These are phyloP conservation scores for Rhodeus uyekii DNA, from an alignment of 2,797 vertebrate genomes.

Conservation along the genomic window DNA sequence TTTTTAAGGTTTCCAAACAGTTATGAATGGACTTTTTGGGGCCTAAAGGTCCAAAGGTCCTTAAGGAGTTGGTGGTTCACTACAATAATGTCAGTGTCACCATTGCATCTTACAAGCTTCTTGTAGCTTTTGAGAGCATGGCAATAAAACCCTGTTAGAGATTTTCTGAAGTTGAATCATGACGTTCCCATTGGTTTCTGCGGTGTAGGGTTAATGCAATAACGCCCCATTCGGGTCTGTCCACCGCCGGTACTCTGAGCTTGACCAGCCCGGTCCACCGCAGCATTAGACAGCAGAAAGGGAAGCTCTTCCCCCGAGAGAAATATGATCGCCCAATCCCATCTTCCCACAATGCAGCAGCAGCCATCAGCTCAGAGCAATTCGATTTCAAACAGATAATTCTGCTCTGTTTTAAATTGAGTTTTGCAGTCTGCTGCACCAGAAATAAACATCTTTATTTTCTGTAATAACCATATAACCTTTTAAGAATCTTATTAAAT, in stretches of 20 bases:
- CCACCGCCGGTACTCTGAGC: constrained; percentile 6
- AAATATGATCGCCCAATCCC: constrained; percentile 40
- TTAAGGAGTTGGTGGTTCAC: neutral
- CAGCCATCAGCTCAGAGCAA: constrained; percentile 17
- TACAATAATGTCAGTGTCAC: neutral
- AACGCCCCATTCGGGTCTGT: constrained; percentile 8
- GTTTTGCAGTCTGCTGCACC: neutral
- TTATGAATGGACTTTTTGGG: neutral
- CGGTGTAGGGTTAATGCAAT: constrained; percentile 41
- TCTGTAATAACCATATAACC: neutral
- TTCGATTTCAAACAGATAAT: constrained; percentile 34
- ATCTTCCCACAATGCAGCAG: constrained; percentile 29
- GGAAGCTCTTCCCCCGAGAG: constrained; percentile 18
- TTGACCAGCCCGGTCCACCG: neutral
- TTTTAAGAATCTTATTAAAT: neutral
- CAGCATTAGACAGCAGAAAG: constrained; percentile 51
- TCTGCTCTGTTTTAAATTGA: constrained; percentile 4
- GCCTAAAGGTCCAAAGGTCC: neutral
- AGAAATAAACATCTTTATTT: neutral
- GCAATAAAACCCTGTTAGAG: constrained; percentile 47
- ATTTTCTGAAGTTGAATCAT: constrained; percentile 38
- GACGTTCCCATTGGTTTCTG: constrained; percentile 43
- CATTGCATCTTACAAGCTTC: neutral
- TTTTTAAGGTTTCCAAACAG: neutral
- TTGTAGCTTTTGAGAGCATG: constrained; percentile 34